phyloP scores from a whole-genome alignment of 2,797 vertebrate species.

The Siniperca undulata region DNA sequence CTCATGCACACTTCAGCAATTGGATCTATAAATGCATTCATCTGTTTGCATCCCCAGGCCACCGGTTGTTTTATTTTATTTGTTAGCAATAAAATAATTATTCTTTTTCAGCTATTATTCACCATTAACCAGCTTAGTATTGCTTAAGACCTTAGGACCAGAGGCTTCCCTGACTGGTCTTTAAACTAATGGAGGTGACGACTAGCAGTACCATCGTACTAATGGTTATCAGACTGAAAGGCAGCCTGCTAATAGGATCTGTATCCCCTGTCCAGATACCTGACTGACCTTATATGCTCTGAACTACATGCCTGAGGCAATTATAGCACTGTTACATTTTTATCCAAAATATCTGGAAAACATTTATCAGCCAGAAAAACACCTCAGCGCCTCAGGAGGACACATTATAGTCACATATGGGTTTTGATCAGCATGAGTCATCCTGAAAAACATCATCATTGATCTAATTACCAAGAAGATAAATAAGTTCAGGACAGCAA shows the following conservation, averaged over 20 bases:
- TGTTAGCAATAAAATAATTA: slow-evolving; percentile 10
- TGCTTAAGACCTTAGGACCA: slow-evolving; percentile 26
- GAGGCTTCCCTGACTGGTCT: slow-evolving; percentile 26
- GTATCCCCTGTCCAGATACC: slow-evolving; percentile 24
- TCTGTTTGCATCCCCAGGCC: slow-evolving; percentile 1
- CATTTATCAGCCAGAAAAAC: slow-evolving; percentile 32
- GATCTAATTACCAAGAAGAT: background rate
- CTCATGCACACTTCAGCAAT: background rate
- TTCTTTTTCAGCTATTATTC: slow-evolving; percentile 21
- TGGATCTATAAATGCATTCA: slow-evolving; percentile 51
- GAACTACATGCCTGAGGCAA: slow-evolving; percentile 47
- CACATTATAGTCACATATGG: background rate
- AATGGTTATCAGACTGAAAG: slow-evolving; percentile 70
- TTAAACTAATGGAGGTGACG: slow-evolving; percentile 54
- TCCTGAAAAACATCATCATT: background rate
- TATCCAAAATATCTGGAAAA: slow-evolving; percentile 27
- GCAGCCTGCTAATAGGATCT: slow-evolving; percentile 52
- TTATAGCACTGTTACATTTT: slow-evolving; percentile 50
- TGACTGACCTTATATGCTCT: slow-evolving; percentile 50
- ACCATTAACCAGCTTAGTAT: slow-evolving; percentile 24
- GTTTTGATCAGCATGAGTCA: background rate
- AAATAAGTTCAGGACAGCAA: background rate
- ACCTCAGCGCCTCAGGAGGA: slow-evolving; percentile 9
- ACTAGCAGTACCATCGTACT: slow-evolving; percentile 38
- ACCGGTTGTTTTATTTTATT: slow-evolving; percentile 9